Percentiles rank a stretch among this genome's conserved stretches.
Conservation (phyloP, 2,113 vertebrate species). For the Herpetotheres cachinnans region DNA sequence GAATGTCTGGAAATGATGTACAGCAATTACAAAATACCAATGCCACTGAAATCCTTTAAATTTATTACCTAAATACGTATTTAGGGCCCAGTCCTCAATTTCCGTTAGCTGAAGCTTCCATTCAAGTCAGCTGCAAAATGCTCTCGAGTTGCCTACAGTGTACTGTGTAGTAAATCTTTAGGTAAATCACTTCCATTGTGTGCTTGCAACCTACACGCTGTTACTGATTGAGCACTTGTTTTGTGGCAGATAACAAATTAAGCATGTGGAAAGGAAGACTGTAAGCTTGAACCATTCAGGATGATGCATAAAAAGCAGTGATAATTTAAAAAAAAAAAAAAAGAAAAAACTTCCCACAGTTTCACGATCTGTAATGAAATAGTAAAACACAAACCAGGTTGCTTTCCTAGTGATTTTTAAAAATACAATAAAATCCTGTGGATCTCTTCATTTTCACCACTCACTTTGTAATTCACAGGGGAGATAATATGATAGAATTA, state of each 20-base stretch:
- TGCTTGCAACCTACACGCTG: neutral
- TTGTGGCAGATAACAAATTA: conserved; percentile 11
- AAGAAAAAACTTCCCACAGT: neutral
- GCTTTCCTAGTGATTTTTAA: neutral
- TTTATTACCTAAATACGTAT: neutral
- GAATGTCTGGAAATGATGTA: neutral
- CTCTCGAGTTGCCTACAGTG: neutral
- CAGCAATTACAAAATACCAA: neutral
- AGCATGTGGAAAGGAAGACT: neutral
- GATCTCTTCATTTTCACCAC: neutral
- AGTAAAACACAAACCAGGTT: neutral
- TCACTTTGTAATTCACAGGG: neutral
- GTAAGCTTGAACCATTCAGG: neutral
- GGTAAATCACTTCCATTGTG: neutral
- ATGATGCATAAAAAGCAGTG: neutral
- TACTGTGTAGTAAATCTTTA: neutral
- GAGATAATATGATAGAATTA: neutral
- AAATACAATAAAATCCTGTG: neutral
- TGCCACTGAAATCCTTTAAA: neutral
- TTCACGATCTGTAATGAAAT: neutral
- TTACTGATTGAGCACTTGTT: conserved; percentile 1
- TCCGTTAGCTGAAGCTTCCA: neutral
- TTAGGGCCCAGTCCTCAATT: neutral
- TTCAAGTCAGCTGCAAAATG: neutral
- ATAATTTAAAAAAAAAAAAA: neutral